Evolutionary conservation across 2,888 invertebrate genomes (phyloP).

Genomic region (Pyralis farinalis): DNA sequence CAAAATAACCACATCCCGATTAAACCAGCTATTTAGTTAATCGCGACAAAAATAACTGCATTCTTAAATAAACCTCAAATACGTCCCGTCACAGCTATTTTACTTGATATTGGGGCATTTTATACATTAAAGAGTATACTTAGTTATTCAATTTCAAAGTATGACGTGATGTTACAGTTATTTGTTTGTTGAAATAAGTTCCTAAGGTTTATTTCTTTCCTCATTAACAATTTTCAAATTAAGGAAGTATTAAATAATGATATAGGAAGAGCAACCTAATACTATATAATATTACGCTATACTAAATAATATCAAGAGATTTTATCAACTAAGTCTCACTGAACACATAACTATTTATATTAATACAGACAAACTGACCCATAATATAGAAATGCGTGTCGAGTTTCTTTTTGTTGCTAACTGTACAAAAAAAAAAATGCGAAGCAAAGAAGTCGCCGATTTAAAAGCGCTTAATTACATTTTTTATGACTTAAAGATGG

Average conservation of each 20-base stretch:
- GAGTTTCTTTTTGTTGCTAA: background rate
- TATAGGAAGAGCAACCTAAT: conserved; percentile 44
- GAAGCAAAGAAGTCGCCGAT: conserved; percentile 13
- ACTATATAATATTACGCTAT: conserved; percentile 32
- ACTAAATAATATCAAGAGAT: conserved; percentile 57
- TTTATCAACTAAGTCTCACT: conserved; percentile 61
- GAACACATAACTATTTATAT: conserved; percentile 50
- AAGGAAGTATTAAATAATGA: conserved; percentile 22
- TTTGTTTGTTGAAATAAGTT: no score
- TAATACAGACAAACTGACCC: conserved; percentile 11
- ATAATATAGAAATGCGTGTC: conserved; percentile 3
- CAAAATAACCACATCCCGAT: no score
- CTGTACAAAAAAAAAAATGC: conserved; percentile 2
- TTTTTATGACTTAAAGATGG: background rate
- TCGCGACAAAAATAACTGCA: no score
- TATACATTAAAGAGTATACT: no score
- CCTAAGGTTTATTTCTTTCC: background rate
- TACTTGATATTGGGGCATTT: no score
- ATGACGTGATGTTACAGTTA: background rate
- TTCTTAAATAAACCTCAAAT: no score
- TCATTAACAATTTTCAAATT: background rate
- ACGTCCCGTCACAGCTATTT: no score
- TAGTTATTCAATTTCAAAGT: background rate
- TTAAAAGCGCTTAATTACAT: conserved; percentile 13
- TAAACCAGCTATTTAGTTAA: no score